Conservation (phyloP, 2,797 vertebrate genomes). For the Acanthiza pusilla region DNA sequence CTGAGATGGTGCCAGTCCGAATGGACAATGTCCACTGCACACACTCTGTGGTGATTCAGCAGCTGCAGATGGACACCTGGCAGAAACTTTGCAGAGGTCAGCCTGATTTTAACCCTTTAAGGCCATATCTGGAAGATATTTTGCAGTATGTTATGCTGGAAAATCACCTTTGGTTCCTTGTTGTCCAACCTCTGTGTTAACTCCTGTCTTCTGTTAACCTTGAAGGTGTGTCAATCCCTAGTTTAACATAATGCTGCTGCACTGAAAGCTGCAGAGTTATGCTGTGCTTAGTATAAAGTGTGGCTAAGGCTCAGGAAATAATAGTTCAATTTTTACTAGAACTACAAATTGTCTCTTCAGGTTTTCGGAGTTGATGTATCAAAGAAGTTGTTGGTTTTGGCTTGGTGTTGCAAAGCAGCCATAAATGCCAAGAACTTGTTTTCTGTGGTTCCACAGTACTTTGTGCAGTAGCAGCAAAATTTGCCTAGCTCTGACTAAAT, state of each 20-base stretch:
- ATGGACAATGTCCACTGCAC: neutral
- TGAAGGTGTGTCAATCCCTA: neutral
- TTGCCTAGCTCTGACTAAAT: neutral
- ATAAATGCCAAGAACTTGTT: neutral
- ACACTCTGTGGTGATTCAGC: neutral
- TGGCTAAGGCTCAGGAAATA: neutral
- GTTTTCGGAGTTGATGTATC: neutral
- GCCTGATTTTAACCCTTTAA: neutral
- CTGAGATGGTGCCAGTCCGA: conserved; percentile 26
- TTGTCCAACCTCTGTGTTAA: neutral
- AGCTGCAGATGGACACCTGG: neutral
- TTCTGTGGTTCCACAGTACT: neutral
- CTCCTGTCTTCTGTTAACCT: neutral
- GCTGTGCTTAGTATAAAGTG: neutral
- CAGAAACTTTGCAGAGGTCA: neutral
- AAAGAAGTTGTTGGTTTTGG: neutral
- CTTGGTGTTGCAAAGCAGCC: neutral
- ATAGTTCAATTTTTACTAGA: neutral
- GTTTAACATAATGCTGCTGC: neutral
- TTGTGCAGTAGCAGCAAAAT: neutral
- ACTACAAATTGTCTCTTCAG: neutral
- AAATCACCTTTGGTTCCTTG: neutral
- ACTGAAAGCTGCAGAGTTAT: neutral
- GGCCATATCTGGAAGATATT: neutral
- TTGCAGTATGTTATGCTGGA: neutral